These are phyloP conservation scores for Belonocnema kinseyi DNA, from an alignment of 1,140 invertebrate species.

Conservation along the genomic window DNA sequence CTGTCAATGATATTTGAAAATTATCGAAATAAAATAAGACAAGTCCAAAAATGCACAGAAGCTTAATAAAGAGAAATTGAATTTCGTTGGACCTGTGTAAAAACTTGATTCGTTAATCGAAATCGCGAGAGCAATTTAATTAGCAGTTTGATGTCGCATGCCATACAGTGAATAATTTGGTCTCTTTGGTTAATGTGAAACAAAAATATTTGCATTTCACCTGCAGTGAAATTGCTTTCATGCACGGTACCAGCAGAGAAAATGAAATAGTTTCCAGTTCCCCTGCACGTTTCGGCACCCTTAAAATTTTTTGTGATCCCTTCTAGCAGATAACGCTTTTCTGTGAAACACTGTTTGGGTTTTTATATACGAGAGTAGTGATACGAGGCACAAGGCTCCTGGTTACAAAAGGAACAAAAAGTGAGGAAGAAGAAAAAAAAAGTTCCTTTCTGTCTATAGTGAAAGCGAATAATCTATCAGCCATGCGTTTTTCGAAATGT, in stretches of 20 bases:
- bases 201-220: slow-evolving; percentile 16
- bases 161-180: neutral
- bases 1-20: too few relatives aligned
- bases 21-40: too few relatives aligned
- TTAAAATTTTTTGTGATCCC: slow-evolving; percentile 2
- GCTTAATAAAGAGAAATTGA: neutral
- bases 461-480: neutral
- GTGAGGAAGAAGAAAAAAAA: neutral
- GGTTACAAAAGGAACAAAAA: neutral
- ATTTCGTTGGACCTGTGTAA: neutral
- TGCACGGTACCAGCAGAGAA: neutral
- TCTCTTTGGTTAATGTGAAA: slow-evolving; percentile 7
- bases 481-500: too few relatives aligned
- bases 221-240: slow-evolving; percentile 6
- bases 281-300: slow-evolving; percentile 13
- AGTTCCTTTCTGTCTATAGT: neutral
- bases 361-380: neutral
- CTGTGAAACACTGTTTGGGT: slow-evolving; percentile 3
- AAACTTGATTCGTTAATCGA: neutral
- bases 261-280: slow-evolving; percentile 3
- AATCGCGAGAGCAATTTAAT: slow-evolving; percentile 2
- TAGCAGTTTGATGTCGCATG: neutral
- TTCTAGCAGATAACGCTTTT: slow-evolving; percentile 1
- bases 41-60: too few relatives aligned
- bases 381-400: neutral